Evolutionary conservation across 2,113 vertebrate genomes (phyloP).

Genomic region (Myrmophylax atrothorax): DNA sequence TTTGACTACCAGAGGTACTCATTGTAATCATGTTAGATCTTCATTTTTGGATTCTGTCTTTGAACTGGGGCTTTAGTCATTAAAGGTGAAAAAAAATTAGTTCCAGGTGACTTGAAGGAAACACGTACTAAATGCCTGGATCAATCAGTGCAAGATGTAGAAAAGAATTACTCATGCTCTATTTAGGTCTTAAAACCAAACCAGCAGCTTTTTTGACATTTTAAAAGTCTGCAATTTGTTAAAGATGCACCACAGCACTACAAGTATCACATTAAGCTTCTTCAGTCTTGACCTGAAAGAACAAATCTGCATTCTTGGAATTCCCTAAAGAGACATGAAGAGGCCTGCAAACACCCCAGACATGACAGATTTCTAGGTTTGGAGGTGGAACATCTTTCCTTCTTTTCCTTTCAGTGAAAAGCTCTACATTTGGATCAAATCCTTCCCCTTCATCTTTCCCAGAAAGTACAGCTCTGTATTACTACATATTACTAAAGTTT

Average conservation of each 20-base stretch:
- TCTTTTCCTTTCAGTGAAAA: not conserved
- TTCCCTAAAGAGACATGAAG: not conserved
- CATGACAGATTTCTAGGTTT: not conserved
- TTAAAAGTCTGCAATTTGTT: not conserved
- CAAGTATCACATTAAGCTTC: not conserved
- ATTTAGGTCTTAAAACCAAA: not conserved
- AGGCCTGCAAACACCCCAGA: not conserved
- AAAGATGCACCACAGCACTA: not conserved
- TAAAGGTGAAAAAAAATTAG: not conserved
- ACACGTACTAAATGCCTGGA: not conserved
- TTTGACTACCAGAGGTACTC: not conserved
- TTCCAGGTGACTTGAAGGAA: not conserved
- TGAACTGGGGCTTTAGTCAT: not conserved
- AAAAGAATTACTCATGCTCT: not conserved
- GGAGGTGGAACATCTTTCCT: not conserved
- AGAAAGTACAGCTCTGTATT: not conserved
- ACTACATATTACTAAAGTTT: not conserved
- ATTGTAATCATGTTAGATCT: not conserved
- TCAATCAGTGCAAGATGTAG: not conserved
- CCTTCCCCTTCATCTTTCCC: not conserved
- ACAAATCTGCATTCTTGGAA: conserved; percentile 8
- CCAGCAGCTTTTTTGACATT: not conserved
- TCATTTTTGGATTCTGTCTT: not conserved
- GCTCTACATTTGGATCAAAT: not conserved
- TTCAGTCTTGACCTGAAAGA: not conserved